Percentiles rank a stretch among this genome's conserved stretches.
Evolutionary conservation across 2,113 vertebrate genomes (phyloP).

Genomic region (Melanostigma gelatinosum): DNA sequence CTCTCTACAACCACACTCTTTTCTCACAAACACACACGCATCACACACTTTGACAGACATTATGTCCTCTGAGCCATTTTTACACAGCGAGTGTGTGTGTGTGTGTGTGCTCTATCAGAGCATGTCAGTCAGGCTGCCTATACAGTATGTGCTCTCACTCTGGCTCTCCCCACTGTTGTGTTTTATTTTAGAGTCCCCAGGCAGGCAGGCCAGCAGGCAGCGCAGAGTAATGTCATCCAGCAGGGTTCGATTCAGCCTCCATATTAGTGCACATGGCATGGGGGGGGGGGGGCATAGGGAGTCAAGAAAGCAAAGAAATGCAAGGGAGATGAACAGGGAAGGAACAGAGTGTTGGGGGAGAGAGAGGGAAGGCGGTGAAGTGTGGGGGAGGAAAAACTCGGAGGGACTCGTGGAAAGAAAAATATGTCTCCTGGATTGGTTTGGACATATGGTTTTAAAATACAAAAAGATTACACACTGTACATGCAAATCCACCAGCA

Average conservation of each 20-base stretch:
- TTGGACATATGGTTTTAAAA: slow-evolving; percentile 15
- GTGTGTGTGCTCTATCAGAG: slow-evolving; percentile 60
- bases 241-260: slow-evolving; percentile 76
- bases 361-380: slow-evolving; percentile 13
- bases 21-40: slow-evolving; percentile 42
- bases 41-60: slow-evolving; percentile 61
- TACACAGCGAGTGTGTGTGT: slow-evolving; percentile 24
- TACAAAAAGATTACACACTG: slow-evolving; percentile 18
- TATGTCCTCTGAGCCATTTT: slow-evolving; percentile 59
- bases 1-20: slow-evolving; percentile 23
- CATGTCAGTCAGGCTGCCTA: slow-evolving; percentile 72
- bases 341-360: neutral
- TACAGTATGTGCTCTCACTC: slow-evolving; percentile 68
- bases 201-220: slow-evolving; percentile 77
- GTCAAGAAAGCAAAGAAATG: slow-evolving; percentile 42
- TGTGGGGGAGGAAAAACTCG: neutral
- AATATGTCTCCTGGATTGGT: slow-evolving; percentile 5
- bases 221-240: slow-evolving; percentile 77
- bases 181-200: slow-evolving; percentile 80
- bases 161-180: slow-evolving; percentile 66
- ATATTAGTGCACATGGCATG: slow-evolving; percentile 59
- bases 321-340: slow-evolving; percentile 17
- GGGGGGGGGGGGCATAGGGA: slow-evolving; percentile 37
- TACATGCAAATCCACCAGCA: slow-evolving; percentile 16
- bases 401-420: slow-evolving; percentile 23